These are phyloP conservation scores for Alosa sapidissima DNA, from an alignment of 2,797 vertebrate genomes.

Conservation along the genomic window DNA sequence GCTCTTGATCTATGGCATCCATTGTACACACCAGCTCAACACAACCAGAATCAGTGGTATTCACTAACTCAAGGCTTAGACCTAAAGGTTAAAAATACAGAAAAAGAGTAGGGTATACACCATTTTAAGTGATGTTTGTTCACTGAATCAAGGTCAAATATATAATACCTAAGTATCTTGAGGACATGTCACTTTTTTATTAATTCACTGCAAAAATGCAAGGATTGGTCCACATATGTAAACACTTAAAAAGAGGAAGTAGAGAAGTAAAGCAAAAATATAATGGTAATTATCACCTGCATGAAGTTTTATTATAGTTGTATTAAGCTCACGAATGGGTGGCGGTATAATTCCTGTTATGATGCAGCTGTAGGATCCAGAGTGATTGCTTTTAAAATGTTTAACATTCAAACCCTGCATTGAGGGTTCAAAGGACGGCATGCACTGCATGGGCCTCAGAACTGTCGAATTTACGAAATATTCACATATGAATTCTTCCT, in stretches of 20 bases:
- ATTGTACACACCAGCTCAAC: constrained; percentile 46
- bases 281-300: constrained; percentile 33
- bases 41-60: constrained; percentile 35
- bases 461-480: rapidly evolving
- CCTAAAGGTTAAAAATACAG: background rate
- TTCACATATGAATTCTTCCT: background rate
- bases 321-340: background rate
- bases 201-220: background rate
- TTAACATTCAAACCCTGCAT: constrained; percentile 37
- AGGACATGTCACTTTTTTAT: background rate
- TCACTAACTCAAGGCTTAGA: constrained; percentile 35
- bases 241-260: background rate
- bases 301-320: background rate
- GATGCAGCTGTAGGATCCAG: constrained; percentile 49
- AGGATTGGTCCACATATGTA: background rate
- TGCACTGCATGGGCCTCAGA: rapidly evolving
- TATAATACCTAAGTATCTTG: background rate
- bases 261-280: background rate
- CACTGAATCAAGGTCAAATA: background rate
- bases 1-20: constrained; percentile 14
- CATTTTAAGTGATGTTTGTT: background rate
- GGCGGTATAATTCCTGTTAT: constrained; percentile 23
- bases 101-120: background rate
- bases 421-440: rapidly evolving
- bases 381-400: constrained; percentile 27